Conservation (phyloP, 2,113 vertebrate species). For the Myodes glareolus region DNA sequence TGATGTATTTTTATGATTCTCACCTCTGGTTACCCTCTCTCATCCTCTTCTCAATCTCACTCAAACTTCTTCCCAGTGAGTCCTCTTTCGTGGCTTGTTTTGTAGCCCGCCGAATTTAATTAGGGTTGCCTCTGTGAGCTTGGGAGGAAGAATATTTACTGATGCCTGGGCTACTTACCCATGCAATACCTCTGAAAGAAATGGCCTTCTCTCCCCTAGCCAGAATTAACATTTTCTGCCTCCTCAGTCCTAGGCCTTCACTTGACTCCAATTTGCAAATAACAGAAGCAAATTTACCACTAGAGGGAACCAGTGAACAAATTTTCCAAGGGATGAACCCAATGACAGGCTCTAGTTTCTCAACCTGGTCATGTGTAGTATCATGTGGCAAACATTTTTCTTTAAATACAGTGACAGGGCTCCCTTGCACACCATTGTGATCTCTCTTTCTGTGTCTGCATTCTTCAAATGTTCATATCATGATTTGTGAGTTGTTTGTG, state of each 20-base stretch:
- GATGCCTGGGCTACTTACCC: too few species aligned
- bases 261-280: constrained; percentile 3
- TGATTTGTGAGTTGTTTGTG: neutral
- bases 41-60: too few species aligned
- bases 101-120: neutral
- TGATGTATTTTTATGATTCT: neutral
- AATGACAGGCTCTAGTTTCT: constrained; percentile 15
- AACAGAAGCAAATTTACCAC: constrained; percentile 46
- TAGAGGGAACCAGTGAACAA: constrained; percentile 67
- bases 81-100: neutral
- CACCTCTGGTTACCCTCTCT: neutral
- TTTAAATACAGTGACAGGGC: neutral
- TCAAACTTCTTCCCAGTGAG: neutral
- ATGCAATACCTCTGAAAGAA: neutral
- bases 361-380: neutral
- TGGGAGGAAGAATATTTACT: neutral
- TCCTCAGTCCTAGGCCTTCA: neutral
- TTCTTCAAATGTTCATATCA: neutral
- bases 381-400: constrained; percentile 13
- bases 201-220: neutral
- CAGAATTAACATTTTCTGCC: neutral
- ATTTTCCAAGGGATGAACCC: constrained; percentile 22
- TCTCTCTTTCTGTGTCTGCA: neutral
- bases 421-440: neutral
- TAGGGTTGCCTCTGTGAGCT: neutral